These are phyloP conservation scores for Atta cephalotes DNA, from an alignment of 1,140 invertebrate genomes.

Conservation along the genomic window DNA sequence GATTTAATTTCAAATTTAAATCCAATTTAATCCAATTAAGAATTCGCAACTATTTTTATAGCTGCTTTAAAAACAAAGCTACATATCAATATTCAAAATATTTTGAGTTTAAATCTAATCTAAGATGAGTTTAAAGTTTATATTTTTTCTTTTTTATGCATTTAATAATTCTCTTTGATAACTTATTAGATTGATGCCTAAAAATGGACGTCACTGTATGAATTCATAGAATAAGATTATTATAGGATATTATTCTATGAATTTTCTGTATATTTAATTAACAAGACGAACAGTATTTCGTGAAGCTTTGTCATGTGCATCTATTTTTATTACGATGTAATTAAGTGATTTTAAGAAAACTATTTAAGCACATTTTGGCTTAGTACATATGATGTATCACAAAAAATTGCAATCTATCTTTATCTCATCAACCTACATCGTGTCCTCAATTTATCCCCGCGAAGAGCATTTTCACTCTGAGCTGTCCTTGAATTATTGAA, in stretches of 20 bases:
- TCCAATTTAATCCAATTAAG: not conserved
- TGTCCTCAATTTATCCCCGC: not conserved
- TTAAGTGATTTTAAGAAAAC: conserved; percentile 21
- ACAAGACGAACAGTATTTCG: not conserved
- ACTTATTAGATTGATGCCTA: not conserved
- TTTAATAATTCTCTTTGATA: not conserved
- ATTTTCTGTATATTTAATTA: not conserved
- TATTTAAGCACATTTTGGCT: conserved; percentile 3
- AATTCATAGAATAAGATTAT: not conserved
- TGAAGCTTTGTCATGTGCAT: not conserved
- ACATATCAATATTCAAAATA: not conserved
- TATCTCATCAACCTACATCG: conserved; percentile 26
- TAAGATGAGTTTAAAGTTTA: not conserved
- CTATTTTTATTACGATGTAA: not conserved
- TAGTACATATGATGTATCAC: not conserved
- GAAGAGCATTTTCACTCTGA: not conserved
- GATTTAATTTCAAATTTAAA: not conserved
- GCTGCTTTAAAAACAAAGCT: not conserved
- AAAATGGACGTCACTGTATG: not conserved
- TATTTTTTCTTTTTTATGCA: not conserved
- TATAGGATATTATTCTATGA: not conserved
- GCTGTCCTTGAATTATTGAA: conserved; percentile 14
- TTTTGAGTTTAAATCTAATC: not conserved
- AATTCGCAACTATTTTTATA: not conserved
- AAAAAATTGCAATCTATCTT: conserved; percentile 33